Percentiles rank a stretch among this genome's conserved stretches.
Evolutionary conservation across 2,113 vertebrate genomes (phyloP).

Genomic region (Trochalopteron elliotii): DNA sequence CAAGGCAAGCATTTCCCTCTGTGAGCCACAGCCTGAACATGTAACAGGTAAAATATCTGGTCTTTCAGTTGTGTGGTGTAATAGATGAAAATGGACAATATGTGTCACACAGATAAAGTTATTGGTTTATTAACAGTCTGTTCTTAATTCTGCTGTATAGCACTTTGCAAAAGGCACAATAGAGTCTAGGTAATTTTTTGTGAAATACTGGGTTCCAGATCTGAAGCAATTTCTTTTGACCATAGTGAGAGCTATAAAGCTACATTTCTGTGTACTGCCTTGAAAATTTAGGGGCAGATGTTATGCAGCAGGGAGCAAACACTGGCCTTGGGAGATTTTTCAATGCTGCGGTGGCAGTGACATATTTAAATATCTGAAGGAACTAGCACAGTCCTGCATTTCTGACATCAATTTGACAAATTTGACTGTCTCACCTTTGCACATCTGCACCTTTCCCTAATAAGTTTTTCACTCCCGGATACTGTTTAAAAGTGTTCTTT

Average conservation of each 20-base stretch:
- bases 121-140: background rate
- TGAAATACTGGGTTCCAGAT: background rate
- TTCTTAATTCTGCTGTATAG: background rate
- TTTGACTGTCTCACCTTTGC: background rate
- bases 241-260: background rate
- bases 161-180: background rate
- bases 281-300: constrained; percentile 13
- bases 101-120: background rate
- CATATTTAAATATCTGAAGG: constrained; percentile 1
- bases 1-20: background rate
- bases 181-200: background rate
- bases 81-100: background rate
- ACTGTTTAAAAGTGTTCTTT: background rate
- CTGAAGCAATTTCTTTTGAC: background rate
- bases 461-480: background rate
- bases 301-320: background rate
- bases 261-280: background rate
- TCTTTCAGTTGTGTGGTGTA: background rate
- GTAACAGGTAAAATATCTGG: background rate
- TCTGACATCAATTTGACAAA: background rate
- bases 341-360: background rate
- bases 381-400: background rate
- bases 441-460: background rate
- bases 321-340: background rate
- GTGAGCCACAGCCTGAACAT: background rate